Evolutionary conservation across 2,888 invertebrate genomes (phyloP).

Genomic region (Himalopsyche anomala): DNA sequence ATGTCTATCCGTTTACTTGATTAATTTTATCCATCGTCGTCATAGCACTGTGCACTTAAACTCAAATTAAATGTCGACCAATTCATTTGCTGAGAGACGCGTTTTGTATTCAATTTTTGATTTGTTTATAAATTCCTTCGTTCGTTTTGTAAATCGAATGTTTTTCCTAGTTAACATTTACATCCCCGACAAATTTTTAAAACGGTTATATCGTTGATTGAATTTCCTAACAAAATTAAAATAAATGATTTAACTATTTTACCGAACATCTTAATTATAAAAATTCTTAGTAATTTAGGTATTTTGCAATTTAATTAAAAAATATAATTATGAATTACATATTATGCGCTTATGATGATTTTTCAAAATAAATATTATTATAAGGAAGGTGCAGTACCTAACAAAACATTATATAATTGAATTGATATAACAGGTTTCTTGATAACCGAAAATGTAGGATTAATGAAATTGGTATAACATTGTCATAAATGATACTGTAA

Average conservation of each 20-base stretch:
- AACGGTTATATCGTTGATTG: too few relatives aligned
- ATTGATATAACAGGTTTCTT: constrained; percentile 51
- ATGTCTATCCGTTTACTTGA: neutral
- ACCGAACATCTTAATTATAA: too few relatives aligned
- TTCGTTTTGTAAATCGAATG: too few relatives aligned
- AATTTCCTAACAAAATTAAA: too few relatives aligned
- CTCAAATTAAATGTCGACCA: constrained; percentile 15
- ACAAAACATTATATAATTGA: neutral
- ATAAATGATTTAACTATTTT: too few relatives aligned
- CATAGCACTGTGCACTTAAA: neutral
- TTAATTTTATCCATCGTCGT: neutral
- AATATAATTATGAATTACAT: too few relatives aligned
- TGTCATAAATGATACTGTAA: constrained; percentile 3
- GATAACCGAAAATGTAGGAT: constrained; percentile 52
- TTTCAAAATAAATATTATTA: neutral
- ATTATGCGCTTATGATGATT: neutral
- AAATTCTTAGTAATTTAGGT: too few relatives aligned
- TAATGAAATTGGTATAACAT: neutral
- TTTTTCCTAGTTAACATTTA: too few relatives aligned
- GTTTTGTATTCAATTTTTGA: neutral
- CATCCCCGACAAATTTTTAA: too few relatives aligned
- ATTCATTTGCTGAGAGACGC: constrained; percentile 22
- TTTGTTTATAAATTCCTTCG: neutral
- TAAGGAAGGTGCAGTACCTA: neutral
- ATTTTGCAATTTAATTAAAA: too few relatives aligned